Percentiles rank a stretch among this genome's conserved stretches.
Evolutionary conservation across 2,113 vertebrate species (phyloP).

Genomic region (Mastomys coucha): DNA sequence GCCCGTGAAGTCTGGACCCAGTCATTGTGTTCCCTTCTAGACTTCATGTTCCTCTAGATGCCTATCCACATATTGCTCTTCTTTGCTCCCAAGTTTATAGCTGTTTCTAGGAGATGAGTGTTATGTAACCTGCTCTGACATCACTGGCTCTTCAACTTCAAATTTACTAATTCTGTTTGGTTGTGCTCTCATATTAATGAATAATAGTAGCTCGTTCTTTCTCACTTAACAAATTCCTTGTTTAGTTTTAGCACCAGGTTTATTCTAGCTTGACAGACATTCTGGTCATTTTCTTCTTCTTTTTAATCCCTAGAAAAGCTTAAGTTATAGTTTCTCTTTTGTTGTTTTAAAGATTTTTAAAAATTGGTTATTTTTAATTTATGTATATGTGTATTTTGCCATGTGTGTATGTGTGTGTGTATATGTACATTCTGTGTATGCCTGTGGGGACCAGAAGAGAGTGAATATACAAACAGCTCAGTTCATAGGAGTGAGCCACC

Average conservation of each 20-base stretch:
- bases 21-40: background rate
- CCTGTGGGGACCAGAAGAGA: background rate
- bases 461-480: background rate
- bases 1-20: too few relatives aligned
- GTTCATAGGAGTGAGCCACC: background rate
- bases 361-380: background rate
- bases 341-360: background rate
- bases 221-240: background rate
- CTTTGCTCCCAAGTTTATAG: background rate
- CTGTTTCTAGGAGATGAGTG: background rate
- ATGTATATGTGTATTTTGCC: background rate
- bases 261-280: background rate
- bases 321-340: background rate
- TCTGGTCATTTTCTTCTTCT: background rate
- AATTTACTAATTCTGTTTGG: background rate
- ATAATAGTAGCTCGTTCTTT: background rate
- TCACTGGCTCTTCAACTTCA: background rate
- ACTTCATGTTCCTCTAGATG: background rate
- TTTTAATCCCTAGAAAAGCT: background rate
- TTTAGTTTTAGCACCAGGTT: background rate
- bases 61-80: background rate
- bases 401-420: background rate
- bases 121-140: background rate
- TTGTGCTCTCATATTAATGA: background rate
- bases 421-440: background rate